Percentiles rank a stretch among this genome's conserved stretches.
phyloP scores from a whole-genome alignment of 2,888 invertebrate genomes.

The Agrilus biguttatus region DNA sequence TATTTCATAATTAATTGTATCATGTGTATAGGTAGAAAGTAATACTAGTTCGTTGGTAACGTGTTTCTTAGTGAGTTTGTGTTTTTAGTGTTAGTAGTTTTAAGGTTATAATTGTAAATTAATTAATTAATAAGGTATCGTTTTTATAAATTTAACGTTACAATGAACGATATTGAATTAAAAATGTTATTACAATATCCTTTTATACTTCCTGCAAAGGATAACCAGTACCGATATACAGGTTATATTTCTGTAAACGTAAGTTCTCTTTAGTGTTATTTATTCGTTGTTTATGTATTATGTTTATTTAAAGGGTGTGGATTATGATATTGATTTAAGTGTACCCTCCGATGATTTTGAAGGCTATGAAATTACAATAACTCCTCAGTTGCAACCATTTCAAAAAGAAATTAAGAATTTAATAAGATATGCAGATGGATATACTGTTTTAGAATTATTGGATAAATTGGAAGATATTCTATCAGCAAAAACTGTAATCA shows the following conservation, averaged over 20 bases:
- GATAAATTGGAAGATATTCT: slow-evolving; percentile 14
- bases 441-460: slow-evolving; percentile 12
- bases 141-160: too few species aligned
- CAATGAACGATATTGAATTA: slow-evolving; percentile 1
- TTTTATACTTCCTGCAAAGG: slow-evolving; percentile 11
- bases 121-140: too few species aligned
- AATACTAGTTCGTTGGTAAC: too few species aligned
- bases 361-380: slow-evolving; percentile 8
- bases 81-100: too few species aligned
- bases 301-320: slow-evolving; percentile 13
- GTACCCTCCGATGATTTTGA: not conserved
- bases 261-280: slow-evolving; percentile 8
- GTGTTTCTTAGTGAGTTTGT: too few species aligned
- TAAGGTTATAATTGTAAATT: too few species aligned
- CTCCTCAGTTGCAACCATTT: slow-evolving; percentile 8
- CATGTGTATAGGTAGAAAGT: too few species aligned
- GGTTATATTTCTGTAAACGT: slow-evolving; percentile 16
- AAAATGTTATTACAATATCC: slow-evolving; percentile 18
- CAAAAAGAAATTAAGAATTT: slow-evolving; percentile 5
- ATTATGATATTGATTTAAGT: slow-evolving; percentile 13
- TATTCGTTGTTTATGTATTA: not conserved
- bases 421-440: not conserved
- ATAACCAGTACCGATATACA: slow-evolving; percentile 6
- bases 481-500: slow-evolving; percentile 3
- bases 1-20: too few species aligned